Evolutionary conservation across 1,140 invertebrate genomes (phyloP), one percentile per base, ranked within the genome.

Genomic region (Drosophila melanica): DNA sequence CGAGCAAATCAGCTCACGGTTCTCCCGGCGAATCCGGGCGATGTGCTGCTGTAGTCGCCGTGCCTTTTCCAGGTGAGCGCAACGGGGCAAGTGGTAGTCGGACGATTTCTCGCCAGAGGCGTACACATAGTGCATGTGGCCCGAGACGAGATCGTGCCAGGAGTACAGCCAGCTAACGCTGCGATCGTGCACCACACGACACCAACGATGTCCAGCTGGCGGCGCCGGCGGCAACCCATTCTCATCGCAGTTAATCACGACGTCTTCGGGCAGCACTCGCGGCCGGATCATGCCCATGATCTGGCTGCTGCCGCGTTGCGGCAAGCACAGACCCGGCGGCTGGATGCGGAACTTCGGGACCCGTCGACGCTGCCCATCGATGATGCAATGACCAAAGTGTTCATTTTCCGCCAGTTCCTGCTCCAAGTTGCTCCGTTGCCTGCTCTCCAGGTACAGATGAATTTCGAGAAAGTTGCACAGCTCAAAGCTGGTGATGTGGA

Each of bases 261-360:
- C n/a, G 10, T 69, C 66, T 27, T 69, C 66, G 14, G 66, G 55
- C 47, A 60, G 23, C 11, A 69, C 14, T 20, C 66, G 66, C 1
- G 47, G 33, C 6, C 44, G 3, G 3, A 69, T 53, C 47, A 8
- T 30, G 37, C 66, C 66, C 66, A 69, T 69, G 14, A 10, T 39
- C 0, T 4, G 2, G 23, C 23, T 16, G 18, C 8, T 20, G 18
- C 16, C 12, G 0, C 11, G 30, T 1, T 39, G 47, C 1, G 37
- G 42, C 44, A 9, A 53, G 27, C 35, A 33, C 9, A 63, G 35
- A 6, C 66, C 47, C 2, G 66, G 57, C 3, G 39, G 37, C 5
- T 12, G 14, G 5, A 69, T 27, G n/a, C 66, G 66, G 45, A 16
- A 62, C 0, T 45, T 4, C 0, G 2, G 0, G 2, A 62, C 11